Percentiles rank a stretch among this genome's conserved stretches.
phyloP scores from a whole-genome alignment of 2,888 invertebrate species.

The Esperia sulphurella region DNA sequence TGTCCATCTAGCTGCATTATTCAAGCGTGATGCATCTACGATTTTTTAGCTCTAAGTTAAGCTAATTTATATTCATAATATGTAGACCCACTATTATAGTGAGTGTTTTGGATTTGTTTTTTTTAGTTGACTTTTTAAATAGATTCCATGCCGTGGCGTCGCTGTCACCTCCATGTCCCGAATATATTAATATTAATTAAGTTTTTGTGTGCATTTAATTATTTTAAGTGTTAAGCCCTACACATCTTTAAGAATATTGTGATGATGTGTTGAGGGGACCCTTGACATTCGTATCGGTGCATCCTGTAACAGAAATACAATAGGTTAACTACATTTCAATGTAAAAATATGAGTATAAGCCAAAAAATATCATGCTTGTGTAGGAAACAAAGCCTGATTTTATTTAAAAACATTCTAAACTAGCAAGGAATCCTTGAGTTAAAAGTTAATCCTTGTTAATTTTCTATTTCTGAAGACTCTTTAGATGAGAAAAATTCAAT shows the following conservation, averaged over 20 bases:
- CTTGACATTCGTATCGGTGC: slow-evolving; percentile 21
- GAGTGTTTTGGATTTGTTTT: slow-evolving; percentile 43
- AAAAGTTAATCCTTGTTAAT: too few species aligned
- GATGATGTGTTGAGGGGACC: slow-evolving; percentile 26
- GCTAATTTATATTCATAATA: slow-evolving; percentile 66
- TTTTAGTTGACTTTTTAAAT: slow-evolving; percentile 36
- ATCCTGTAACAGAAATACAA: neutral
- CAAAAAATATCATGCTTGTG: too few species aligned
- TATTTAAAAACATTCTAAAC: too few species aligned
- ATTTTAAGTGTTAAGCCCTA: slow-evolving; percentile 28
- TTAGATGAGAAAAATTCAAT: too few species aligned
- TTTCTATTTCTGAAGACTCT: too few species aligned
- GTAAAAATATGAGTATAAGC: neutral
- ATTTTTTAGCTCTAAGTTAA: slow-evolving; percentile 33
- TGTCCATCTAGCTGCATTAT: slow-evolving; percentile 49
- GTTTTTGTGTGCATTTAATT: slow-evolving; percentile 45
- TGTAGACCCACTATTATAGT: slow-evolving; percentile 46
- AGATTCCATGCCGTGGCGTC: slow-evolving; percentile 36
- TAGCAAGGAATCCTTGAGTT: too few species aligned
- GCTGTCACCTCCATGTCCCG: slow-evolving; percentile 47
- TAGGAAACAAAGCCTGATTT: too few species aligned
- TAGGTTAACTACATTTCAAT: neutral
- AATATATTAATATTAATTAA: slow-evolving; percentile 66
- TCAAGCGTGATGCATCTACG: slow-evolving; percentile 27
- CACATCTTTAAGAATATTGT: slow-evolving; percentile 17